phyloP scores from a whole-genome alignment of 2,797 vertebrate species.

The Anabas testudineus region DNA sequence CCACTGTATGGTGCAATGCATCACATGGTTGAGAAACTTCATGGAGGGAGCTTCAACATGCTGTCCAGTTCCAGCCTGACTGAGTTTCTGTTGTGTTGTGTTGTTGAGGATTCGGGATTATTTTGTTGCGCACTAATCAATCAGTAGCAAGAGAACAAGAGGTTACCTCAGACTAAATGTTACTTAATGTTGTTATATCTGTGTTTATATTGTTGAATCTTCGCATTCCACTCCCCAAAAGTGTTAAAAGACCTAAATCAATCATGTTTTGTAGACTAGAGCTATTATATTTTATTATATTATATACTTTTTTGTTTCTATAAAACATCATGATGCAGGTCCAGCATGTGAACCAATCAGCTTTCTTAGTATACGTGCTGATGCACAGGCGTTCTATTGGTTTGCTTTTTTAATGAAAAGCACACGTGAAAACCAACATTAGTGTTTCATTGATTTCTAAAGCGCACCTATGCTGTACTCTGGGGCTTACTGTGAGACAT shows the following conservation, averaged over 20 bases:
- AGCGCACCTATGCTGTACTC: background rate
- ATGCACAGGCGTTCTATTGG: background rate
- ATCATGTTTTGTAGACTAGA: too few relatives aligned
- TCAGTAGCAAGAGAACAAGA: background rate
- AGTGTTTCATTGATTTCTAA: background rate
- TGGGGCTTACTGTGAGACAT: slow-evolving; percentile 10
- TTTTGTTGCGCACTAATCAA: background rate
- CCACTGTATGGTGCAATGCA: background rate
- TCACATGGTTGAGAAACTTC: background rate
- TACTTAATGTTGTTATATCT: too few relatives aligned
- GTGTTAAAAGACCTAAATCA: too few relatives aligned
- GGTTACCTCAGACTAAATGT: too few relatives aligned
- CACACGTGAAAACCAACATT: background rate
- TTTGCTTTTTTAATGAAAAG: slow-evolving; percentile 6
- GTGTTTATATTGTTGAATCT: too few relatives aligned
- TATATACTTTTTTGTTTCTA: too few relatives aligned
- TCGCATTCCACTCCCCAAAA: too few relatives aligned
- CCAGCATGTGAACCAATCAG: too few relatives aligned
- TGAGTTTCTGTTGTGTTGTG: background rate
- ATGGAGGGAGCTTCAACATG: background rate
- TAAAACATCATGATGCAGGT: too few relatives aligned
- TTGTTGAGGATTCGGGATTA: background rate
- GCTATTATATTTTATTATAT: too few relatives aligned
- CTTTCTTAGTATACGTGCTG: background rate
- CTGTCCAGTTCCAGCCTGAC: background rate